Conservation (phyloP, 2,797 vertebrate species). For the Triplophysa bombifrons region DNA sequence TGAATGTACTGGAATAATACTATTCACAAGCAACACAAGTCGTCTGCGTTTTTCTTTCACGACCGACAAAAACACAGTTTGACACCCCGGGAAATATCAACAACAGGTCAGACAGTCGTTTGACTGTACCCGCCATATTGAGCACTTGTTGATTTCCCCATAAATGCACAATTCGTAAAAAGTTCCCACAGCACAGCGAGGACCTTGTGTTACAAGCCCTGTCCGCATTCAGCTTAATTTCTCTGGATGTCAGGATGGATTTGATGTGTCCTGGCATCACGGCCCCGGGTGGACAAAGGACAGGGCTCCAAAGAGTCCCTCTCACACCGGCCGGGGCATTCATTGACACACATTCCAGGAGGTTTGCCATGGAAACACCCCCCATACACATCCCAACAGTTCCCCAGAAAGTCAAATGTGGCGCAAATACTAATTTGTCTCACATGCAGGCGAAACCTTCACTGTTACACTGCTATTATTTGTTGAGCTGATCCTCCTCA, state of each 20-base stretch:
- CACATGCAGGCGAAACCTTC: slow-evolving; percentile 46
- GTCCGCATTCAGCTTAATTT: slow-evolving; percentile 35
- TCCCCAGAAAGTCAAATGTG: slow-evolving; percentile 50
- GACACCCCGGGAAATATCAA: slow-evolving; percentile 19
- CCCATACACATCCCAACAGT: slow-evolving; percentile 53
- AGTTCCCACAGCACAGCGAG: slow-evolving; percentile 41
- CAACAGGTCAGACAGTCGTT: slow-evolving; percentile 20
- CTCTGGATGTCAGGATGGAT: slow-evolving; percentile 41
- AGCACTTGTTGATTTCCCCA: slow-evolving; percentile 36
- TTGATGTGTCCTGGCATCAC: slow-evolving; percentile 39
- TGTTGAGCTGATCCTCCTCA: background rate
- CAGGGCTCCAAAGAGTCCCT: slow-evolving; percentile 47
- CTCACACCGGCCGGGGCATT: slow-evolving; percentile 48
- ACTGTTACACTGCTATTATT: slow-evolving; percentile 40
- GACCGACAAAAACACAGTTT: slow-evolving; percentile 19
- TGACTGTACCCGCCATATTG: slow-evolving; percentile 1
- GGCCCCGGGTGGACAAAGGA: slow-evolving; percentile 48
- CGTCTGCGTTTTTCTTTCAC: background rate
- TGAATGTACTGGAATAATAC: background rate
- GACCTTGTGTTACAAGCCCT: slow-evolving; percentile 35
- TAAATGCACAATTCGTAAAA: slow-evolving; percentile 36
- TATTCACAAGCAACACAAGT: background rate
- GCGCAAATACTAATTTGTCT: slow-evolving; percentile 61
- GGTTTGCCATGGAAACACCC: slow-evolving; percentile 59
- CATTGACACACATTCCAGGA: slow-evolving; percentile 59